Evolutionary conservation across 2,888 invertebrate genomes (phyloP).

Genomic region (Calameuta idolon): DNA sequence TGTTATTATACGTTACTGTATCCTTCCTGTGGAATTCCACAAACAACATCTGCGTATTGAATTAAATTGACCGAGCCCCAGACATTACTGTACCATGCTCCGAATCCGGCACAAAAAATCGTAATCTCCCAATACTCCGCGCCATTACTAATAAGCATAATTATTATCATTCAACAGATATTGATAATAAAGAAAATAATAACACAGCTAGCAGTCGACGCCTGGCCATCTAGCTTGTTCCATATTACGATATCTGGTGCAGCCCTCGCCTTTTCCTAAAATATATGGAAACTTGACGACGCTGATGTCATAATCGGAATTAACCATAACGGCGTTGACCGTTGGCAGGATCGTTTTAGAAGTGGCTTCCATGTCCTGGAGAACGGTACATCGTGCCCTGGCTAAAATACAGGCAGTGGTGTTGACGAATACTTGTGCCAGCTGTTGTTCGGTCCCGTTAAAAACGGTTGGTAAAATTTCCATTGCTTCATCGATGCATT

Average conservation of each 20-base stretch:
- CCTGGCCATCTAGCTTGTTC: slow-evolving; percentile 54
- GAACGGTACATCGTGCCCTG: slow-evolving; percentile 73
- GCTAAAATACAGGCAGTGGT: slow-evolving; percentile 77
- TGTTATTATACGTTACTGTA: not conserved
- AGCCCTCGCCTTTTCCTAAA: slow-evolving; percentile 45
- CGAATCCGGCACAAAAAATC: not conserved
- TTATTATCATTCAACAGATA: not conserved
- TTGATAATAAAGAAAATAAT: not conserved
- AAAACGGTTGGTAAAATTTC: slow-evolving; percentile 35
- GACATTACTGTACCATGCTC: not conserved
- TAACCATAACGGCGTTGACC: slow-evolving; percentile 56
- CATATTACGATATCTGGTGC: slow-evolving; percentile 54
- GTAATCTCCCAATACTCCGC: not conserved
- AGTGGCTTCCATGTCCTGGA: slow-evolving; percentile 69
- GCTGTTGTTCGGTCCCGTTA: slow-evolving; percentile 38
- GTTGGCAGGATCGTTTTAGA: slow-evolving; percentile 46
- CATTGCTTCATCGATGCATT: slow-evolving; percentile 51
- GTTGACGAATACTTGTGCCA: slow-evolving; percentile 67
- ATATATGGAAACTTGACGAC: slow-evolving; percentile 56
- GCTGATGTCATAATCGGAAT: slow-evolving; percentile 58
- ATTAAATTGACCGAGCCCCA: slow-evolving; percentile 47
- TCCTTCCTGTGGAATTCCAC: slow-evolving; percentile 31
- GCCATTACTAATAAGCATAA: not conserved
- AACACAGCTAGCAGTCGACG: slow-evolving; percentile 38
- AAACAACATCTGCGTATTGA: slow-evolving; percentile 54